These are phyloP conservation scores for Abramis brama DNA, from an alignment of 2,113 vertebrate species.

Conservation along the genomic window DNA sequence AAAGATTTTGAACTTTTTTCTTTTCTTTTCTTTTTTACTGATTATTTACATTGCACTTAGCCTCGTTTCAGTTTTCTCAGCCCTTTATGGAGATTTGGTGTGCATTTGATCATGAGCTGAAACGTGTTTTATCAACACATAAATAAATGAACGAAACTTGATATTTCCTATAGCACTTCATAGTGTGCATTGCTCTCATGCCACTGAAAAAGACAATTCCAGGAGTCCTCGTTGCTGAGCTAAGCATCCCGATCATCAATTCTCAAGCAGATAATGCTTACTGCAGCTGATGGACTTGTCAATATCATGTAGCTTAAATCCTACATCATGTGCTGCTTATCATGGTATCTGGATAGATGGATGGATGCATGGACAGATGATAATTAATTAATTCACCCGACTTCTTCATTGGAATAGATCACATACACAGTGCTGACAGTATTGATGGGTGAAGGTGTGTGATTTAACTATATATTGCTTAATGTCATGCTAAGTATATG, in stretches of 20 bases:
- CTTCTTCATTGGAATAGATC: neutral
- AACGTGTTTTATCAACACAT: no score
- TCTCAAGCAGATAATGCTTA: slow-evolving; percentile 19
- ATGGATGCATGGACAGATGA: neutral
- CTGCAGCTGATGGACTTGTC: slow-evolving; percentile 10
- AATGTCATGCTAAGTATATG: no score
- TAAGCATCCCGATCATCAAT: neutral
- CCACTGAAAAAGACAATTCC: neutral
- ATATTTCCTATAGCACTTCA: neutral
- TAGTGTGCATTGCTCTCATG: neutral
- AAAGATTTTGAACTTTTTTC: neutral
- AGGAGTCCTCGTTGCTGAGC: slow-evolving; percentile 1
- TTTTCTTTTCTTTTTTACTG: neutral
- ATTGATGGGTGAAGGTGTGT: neutral
- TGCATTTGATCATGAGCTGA: neutral
- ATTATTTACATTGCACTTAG: neutral
- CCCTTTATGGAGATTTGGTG: neutral
- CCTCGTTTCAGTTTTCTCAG: neutral
- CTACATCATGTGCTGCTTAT: neutral
- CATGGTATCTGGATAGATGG: neutral
- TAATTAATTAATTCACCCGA: neutral
- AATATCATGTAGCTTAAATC: slow-evolving; percentile 22
- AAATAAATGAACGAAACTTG: neutral
- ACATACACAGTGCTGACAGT: neutral
- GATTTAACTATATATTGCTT: neutral